These are phyloP conservation scores for Trichopoda pennipes DNA, from an alignment of 2,888 invertebrate species.

Conservation along the genomic window DNA sequence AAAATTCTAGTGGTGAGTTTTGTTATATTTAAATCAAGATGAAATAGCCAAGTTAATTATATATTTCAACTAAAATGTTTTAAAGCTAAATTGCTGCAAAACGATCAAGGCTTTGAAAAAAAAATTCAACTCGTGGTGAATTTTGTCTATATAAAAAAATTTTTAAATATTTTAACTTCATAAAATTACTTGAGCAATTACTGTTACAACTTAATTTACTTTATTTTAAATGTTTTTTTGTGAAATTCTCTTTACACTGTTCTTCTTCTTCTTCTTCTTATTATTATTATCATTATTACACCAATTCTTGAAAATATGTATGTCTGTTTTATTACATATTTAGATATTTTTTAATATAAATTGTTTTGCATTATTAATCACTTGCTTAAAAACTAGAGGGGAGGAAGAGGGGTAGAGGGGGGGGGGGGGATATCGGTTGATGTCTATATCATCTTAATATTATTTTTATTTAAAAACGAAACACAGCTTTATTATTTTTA, in stretches of 20 bases:
- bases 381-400: slow-evolving; percentile 60
- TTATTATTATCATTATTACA: slow-evolving; percentile 37
- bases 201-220: slow-evolving; percentile 34
- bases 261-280: no score
- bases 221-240: slow-evolving; percentile 14
- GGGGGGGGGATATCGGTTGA: background rate
- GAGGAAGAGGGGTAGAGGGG: background rate
- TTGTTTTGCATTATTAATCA: slow-evolving; percentile 58
- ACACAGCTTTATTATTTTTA: slow-evolving; percentile 62
- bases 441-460: slow-evolving; percentile 30
- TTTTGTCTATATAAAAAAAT: background rate
- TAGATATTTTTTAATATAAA: slow-evolving; percentile 30
- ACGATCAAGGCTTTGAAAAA: background rate
- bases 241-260: slow-evolving; percentile 4
- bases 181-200: slow-evolving; percentile 56
- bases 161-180: slow-evolving; percentile 2
- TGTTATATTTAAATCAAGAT: no score
- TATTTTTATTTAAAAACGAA: slow-evolving; percentile 50
- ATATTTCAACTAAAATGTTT: no score
- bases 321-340: slow-evolving; percentile 7
- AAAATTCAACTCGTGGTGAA: background rate
- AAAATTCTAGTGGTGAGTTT: no score
- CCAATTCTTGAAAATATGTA: slow-evolving; percentile 29
- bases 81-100: no score
- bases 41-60: no score